These are phyloP conservation scores for Melanotaenia parkinsoni DNA, from an alignment of 2,797 vertebrate species.

Conservation along the genomic window DNA sequence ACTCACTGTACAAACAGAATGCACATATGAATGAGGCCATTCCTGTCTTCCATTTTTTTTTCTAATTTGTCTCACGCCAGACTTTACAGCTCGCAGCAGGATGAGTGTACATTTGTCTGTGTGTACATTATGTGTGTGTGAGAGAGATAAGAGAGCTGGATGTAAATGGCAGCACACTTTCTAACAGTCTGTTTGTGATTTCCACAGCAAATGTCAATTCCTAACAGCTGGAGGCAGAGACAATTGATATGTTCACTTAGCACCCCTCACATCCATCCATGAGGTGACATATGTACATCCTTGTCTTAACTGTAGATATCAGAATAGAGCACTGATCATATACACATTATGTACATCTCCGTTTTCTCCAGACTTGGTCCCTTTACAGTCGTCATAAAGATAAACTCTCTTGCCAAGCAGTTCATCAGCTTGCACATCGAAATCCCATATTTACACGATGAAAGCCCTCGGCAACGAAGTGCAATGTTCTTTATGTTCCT, in stretches of 20 bases:
- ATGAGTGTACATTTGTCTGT: constrained; percentile 56
- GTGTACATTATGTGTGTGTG: constrained; percentile 31
- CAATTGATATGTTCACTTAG: constrained; percentile 77
- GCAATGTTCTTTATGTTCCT: constrained; percentile 75
- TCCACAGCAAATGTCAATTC: constrained; percentile 82
- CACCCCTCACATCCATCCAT: constrained; percentile 64
- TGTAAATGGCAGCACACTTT: constrained; percentile 76
- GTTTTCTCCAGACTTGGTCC: constrained; percentile 74
- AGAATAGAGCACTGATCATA: constrained; percentile 77
- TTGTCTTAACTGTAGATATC: constrained; percentile 81
- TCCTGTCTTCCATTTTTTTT: constrained; percentile 77
- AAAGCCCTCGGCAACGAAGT: constrained; percentile 83
- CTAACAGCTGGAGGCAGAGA: constrained; percentile 79
- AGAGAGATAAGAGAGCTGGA: constrained; percentile 60
- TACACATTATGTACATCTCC: constrained; percentile 88
- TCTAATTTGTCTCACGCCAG: constrained; percentile 79
- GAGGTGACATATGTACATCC: constrained; percentile 81
- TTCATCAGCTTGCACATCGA: constrained; percentile 60
- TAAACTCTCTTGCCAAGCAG: constrained; percentile 58
- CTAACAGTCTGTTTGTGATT: constrained; percentile 86
- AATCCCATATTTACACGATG: constrained; percentile 76
- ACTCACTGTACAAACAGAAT: constrained; percentile 92
- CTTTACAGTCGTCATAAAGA: constrained; percentile 69
- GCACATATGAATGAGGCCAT: constrained; percentile 92
- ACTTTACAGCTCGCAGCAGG: constrained; percentile 84